Conservation (phyloP, 2,797 vertebrate genomes). For the Dicrostonyx torquatus region DNA sequence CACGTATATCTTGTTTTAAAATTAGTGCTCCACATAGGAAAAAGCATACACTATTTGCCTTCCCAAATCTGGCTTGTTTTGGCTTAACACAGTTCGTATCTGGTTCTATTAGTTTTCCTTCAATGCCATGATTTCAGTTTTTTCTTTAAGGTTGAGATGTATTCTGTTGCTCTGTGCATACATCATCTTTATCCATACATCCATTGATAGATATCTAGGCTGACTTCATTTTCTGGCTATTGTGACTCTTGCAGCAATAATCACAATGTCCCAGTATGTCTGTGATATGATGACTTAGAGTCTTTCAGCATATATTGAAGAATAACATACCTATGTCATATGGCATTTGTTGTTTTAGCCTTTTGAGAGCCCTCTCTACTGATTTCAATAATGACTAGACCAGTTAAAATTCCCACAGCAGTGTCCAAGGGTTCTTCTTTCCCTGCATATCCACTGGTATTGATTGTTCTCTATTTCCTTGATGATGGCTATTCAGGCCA, state of each 20-base stretch:
- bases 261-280: background rate
- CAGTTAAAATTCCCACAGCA: background rate
- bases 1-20: background rate
- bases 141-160: background rate
- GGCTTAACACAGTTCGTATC: background rate
- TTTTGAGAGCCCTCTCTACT: background rate
- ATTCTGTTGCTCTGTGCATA: background rate
- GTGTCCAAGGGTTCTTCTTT: background rate
- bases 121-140: background rate
- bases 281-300: background rate
- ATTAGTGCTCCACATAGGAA: background rate
- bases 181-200: background rate
- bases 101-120: background rate
- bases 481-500: background rate
- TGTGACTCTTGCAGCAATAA: background rate
- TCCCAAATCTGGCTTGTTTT: background rate
- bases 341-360: background rate
- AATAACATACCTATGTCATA: background rate
- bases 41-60: background rate
- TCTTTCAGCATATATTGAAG: background rate
- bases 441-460: background rate
- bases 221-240: background rate
- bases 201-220: background rate
- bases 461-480: background rate
- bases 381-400: background rate